Evolutionary conservation across 1,140 invertebrate species (phyloP), one percentile per base, ranked within the genome.

Genomic region (Bombus vancouverensis): DNA sequence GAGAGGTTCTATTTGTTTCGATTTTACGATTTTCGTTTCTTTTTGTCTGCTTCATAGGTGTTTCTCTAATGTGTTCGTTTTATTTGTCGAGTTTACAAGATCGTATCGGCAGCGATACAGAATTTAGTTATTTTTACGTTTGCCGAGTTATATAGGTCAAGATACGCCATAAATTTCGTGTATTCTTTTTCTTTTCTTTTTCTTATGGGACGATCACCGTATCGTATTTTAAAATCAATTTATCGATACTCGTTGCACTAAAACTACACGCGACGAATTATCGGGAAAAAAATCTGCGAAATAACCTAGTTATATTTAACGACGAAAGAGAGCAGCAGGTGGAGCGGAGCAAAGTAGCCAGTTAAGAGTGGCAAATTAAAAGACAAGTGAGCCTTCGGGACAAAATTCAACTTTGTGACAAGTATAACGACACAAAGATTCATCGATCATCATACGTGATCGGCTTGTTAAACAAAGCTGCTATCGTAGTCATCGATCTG

Each of bases 381-480:
- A n/a, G 37, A 59, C 53, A 39, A 32, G 53, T 3, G 12, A 25
- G 25, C 37, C 75, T 65, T 59, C 18, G 39, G 6, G 22, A 65
- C 3, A 39, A 6, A 42, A 62, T 78, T 78, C 28, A 59, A 62
- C 75, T 78, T 78, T 78, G 37, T 32, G 39, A n/a, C 37, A n/a
- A 78, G 39, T 15, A 42, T 32, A 65, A 65, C 32, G 57, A 12
- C 28, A 12, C 75, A 22, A 42, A 32, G 59, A 32, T 12, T 22
- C 32, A 53, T 75, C 73, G 4, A 53, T 75, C 44, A 1, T 15
- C 2, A 9, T 34, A 75, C 73, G 73, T 75, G 44, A 75, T 13
- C 22, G 10, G 44, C 2, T 34, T 75, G 22, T 53, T 75, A 34
- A 74, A 25, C 18, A 53, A 75, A 25, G 28, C 18, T 10, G 9